Evolutionary conservation across 1,140 invertebrate genomes (phyloP), one percentile per base, ranked within the genome.

Genomic region (Drosophila seguyi): DNA sequence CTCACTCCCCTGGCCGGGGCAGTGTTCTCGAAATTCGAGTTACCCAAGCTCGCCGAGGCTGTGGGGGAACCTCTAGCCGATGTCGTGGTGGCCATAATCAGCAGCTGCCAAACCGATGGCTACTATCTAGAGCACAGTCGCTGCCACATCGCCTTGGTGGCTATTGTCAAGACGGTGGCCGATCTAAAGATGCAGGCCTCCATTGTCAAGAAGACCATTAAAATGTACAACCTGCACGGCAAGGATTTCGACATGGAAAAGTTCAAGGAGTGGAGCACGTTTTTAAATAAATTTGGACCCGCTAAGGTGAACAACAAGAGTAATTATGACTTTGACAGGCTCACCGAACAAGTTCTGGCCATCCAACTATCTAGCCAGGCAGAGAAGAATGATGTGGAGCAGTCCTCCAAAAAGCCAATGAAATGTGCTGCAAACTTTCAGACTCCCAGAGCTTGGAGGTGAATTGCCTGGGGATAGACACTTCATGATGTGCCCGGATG

Each of bases 31-130:
- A 56, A 61, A 14, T 61, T 82, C 13, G 67, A 76, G 6, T 53
- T 87, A 10, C 63, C 75, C 8, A 47, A 63, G 14, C 34, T 87
- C 60, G 83, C 83, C 3, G 25, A 29, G 0, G 75, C 56, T 13
- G 22, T 87, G 11, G n/a, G 25, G 0, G 75, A 87, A 14, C 72
- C 79, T 2, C 52, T 86, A 5, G 27, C 55, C 27, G 41, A 75
- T 8, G 38, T 87, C 18, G 13, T 82, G 1, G 62, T 79, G 71
- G 83, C 79, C 3, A 48, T 87, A 8, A 77, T 87, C 41, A 79
- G 83, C 34, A 87, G 83, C 48, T 87, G 83, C 57, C 83, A 87
- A 50, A 87, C 83, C 5, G 71, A 82, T 57, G 83, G 83, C 4
- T 80, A 63, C 42, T 62, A 67, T 8, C 45, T 87, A 48, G 39